Evolutionary conservation across 2,888 invertebrate species (phyloP).

Genomic region (Xestobium rufovillosum): DNA sequence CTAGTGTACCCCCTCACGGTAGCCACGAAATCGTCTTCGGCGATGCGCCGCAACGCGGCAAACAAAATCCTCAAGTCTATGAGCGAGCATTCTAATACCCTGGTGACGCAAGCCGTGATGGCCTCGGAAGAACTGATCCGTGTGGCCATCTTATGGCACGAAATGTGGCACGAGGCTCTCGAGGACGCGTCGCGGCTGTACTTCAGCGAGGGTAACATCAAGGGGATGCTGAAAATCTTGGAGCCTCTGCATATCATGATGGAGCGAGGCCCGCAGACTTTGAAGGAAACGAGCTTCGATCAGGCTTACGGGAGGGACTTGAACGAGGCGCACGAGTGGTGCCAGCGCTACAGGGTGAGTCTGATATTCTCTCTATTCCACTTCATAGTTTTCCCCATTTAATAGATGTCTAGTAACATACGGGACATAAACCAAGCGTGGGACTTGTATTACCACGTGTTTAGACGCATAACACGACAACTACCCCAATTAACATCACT

Average conservation of each 20-base stretch:
- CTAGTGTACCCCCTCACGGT: conserved; percentile 96
- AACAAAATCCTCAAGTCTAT: conserved; percentile 91
- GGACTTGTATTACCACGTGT: conserved; percentile 99
- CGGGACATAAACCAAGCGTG: conserved; percentile 96
- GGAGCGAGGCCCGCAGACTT: conserved; percentile 87
- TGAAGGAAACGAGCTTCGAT: conserved; percentile 95
- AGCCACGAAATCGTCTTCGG: conserved; percentile 88
- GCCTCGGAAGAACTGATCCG: conserved; percentile 94
- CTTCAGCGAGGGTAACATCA: conserved; percentile 92
- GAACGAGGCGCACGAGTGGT: conserved; percentile 93
- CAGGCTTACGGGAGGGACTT: conserved; percentile 94
- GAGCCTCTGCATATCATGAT: conserved; percentile 93
- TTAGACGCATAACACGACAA: conserved; percentile 92
- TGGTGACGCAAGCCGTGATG: conserved; percentile 94
- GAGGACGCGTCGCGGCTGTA: conserved; percentile 90
- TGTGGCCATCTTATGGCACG: conserved; percentile 98
- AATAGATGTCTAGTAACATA: conserved; percentile 69
- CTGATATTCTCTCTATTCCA: conserved; percentile 5
- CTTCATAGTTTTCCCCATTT: conserved; percentile 25
- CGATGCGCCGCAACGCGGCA: conserved; percentile 80
- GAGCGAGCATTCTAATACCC: conserved; percentile 84
- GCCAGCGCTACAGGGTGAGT: conserved; percentile 70
- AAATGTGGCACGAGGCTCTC: conserved; percentile 97
- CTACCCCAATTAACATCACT: conserved; percentile 84
- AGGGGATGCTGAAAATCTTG: conserved; percentile 92